phyloP scores from a whole-genome alignment of 2,797 vertebrate genomes.

The Acrossocheilus fasciatus region DNA sequence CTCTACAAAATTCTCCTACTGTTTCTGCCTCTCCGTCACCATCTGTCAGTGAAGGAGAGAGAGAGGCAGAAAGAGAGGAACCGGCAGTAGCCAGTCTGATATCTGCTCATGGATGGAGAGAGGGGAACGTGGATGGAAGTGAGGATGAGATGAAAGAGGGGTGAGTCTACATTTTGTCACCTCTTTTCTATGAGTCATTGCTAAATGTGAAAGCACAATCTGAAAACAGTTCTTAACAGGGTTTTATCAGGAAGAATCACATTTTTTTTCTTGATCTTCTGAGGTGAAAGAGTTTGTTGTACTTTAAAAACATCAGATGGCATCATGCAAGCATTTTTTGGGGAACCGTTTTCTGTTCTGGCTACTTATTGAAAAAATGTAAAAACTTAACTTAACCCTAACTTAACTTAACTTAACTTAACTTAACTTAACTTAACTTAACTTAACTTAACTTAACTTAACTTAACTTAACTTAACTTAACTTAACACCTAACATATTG shows the following conservation, averaged over 20 bases:
- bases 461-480: too few species aligned
- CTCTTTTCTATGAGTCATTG: neutral
- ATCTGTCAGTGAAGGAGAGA: conserved; percentile 64
- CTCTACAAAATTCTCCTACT: conserved; percentile 51
- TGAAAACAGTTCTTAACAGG: neutral
- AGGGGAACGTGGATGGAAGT: conserved; percentile 76
- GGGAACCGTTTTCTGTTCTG: neutral
- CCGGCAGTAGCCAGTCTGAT: conserved; percentile 63
- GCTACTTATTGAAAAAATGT: neutral
- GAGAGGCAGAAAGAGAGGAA: conserved; percentile 67
- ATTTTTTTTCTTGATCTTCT: neutral
- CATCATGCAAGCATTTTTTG: neutral
- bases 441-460: too few species aligned
- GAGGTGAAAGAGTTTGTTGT: neutral
- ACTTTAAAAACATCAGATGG: neutral
- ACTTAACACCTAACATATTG: too few species aligned
- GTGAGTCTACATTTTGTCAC: conserved; percentile 64
- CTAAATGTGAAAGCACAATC: neutral
- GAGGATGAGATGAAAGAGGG: conserved; percentile 69
- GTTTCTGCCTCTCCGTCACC: conserved; percentile 62
- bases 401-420: too few species aligned
- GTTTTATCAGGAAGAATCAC: neutral
- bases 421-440: too few species aligned
- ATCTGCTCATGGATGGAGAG: conserved; percentile 70
- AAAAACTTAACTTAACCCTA: neutral